phyloP scores from a whole-genome alignment of 92 coral and sea anemone species.

The Parazoanthus darwini region DNA sequence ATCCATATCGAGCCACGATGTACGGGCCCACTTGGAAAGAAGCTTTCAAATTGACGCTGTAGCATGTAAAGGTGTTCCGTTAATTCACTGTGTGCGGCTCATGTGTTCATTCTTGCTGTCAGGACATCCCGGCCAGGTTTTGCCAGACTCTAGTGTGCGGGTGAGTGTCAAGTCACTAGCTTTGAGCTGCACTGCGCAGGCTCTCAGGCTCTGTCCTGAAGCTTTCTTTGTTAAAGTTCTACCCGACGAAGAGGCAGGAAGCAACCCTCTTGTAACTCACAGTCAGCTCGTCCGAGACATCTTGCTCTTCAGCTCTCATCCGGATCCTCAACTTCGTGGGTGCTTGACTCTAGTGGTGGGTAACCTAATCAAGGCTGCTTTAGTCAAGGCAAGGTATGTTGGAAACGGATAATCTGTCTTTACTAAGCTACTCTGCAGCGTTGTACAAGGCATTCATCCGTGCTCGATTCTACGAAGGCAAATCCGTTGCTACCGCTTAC shows the following conservation, averaged over 20 bases:
- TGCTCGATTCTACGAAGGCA: too few species aligned
- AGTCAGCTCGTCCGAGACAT: slow-evolving; percentile 90
- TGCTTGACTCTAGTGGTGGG: slow-evolving; percentile 80
- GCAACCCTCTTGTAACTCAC: slow-evolving; percentile 23
- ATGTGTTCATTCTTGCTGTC: slow-evolving; percentile 92
- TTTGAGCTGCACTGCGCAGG: slow-evolving; percentile 81
- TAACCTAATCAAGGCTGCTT: slow-evolving; percentile 73
- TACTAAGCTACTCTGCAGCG: neutral
- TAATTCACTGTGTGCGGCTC: slow-evolving; percentile 90
- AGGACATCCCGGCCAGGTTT: slow-evolving; percentile 85
- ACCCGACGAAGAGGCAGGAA: slow-evolving; percentile 63
- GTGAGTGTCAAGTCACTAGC: slow-evolving; percentile 95
- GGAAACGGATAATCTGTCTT: neutral
- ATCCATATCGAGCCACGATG: slow-evolving; percentile 78
- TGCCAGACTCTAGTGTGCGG: slow-evolving; percentile 91
- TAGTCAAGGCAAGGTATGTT: slow-evolving; percentile 77
- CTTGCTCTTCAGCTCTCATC: slow-evolving; percentile 81
- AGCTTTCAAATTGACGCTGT: slow-evolving; percentile 94
- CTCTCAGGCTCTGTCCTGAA: slow-evolving; percentile 81
- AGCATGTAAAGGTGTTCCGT: slow-evolving; percentile 86
- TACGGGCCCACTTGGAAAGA: slow-evolving; percentile 74
- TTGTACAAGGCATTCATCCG: too few species aligned
- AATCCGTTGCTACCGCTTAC: too few species aligned
- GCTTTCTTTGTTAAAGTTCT: slow-evolving; percentile 78
- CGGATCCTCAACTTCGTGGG: slow-evolving; percentile 95